Conservation (phyloP, 2,888 invertebrate species). For the Hydrotaea cyrtoneurina region DNA sequence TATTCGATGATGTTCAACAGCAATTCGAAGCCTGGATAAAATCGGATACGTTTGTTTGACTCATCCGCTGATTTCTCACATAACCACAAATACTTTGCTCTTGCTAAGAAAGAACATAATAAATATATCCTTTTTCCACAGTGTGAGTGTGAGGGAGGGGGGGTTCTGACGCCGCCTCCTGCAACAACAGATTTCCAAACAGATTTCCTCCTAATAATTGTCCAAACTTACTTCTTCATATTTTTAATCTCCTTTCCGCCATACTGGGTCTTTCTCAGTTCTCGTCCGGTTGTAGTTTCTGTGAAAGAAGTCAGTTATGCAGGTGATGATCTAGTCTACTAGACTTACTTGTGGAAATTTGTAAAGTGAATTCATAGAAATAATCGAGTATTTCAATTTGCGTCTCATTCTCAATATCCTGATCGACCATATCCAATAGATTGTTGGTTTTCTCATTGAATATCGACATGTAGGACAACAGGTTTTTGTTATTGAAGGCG, state of each 20-base stretch:
- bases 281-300: neutral
- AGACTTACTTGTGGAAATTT: slow-evolving; percentile 35
- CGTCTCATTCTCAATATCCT: neutral
- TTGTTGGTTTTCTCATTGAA: neutral
- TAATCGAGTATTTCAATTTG: neutral
- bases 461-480: slow-evolving; percentile 26
- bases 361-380: neutral
- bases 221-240: neutral
- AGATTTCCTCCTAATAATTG: too few species aligned
- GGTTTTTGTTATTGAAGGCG: slow-evolving; percentile 5
- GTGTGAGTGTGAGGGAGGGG: too few species aligned
- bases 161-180: neutral
- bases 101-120: too few species aligned
- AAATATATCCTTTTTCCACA: too few species aligned
- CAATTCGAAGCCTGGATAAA: too few species aligned
- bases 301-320: neutral
- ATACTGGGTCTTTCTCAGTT: neutral
- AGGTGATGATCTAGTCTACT: neutral
- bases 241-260: neutral
- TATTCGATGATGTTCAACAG: too few species aligned
- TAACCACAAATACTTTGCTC: too few species aligned
- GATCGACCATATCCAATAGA: neutral
- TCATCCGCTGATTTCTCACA: too few species aligned
- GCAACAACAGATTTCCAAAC: neutral
- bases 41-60: too few species aligned